A percentile compares a stretch with the other conserved stretches of the same genome.
These are phyloP conservation scores for Harlomillsia oculata DNA, from an alignment of 1,140 invertebrate species.

Conservation along the genomic window DNA sequence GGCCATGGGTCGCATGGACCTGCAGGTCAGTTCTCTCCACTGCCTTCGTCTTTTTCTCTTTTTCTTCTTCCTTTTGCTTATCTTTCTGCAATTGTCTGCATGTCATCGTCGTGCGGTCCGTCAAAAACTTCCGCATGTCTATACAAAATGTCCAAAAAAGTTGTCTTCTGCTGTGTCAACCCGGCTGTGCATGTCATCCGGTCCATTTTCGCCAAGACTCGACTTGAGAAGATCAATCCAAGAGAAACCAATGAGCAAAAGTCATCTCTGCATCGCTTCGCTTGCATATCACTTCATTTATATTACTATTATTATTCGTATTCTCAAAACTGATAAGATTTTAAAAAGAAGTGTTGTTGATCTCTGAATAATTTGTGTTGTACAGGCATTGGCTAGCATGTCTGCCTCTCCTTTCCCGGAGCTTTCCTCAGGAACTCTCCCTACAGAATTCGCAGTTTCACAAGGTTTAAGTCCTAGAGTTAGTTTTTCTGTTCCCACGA, in stretches of 20 bases:
- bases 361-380: conserved; percentile 7
- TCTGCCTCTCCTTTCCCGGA: conserved; percentile 37
- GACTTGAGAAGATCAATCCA: background rate
- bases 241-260: background rate
- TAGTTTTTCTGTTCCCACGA: background rate
- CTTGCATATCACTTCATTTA: background rate
- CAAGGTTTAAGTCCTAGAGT: background rate
- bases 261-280: background rate
- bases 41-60: conserved; percentile 16
- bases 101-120: too few relatives aligned
- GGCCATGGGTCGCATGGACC: conserved; percentile 84
- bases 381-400: conserved; percentile 47
- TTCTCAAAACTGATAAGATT: background rate
- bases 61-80: background rate
- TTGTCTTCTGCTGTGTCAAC: background rate
- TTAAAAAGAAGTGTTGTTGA: background rate
- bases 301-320: background rate
- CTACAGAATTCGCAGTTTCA: background rate
- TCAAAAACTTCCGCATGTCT: too few relatives aligned
- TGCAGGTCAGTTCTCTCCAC: conserved; percentile 51
- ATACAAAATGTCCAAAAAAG: too few relatives aligned
- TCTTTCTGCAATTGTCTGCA: background rate
- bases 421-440: conserved; percentile 12
- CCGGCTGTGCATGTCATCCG: background rate
- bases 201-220: background rate